Conservation (phyloP, 2,888 invertebrate species). For the Labia minor region DNA sequence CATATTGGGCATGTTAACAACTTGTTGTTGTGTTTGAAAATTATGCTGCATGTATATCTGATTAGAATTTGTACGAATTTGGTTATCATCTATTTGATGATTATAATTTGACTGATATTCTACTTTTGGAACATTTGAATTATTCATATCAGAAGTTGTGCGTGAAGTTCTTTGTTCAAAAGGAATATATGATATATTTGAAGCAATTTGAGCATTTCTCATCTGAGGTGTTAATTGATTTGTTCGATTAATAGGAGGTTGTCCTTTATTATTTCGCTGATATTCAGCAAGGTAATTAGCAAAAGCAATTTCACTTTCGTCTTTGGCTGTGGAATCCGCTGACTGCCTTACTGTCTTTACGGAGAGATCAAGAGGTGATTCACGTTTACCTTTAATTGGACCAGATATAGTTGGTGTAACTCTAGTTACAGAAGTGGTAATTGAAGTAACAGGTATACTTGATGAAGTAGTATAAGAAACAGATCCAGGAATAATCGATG, state of each 20-base stretch:
- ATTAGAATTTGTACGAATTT: background rate
- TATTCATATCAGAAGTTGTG: background rate
- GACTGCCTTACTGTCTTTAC: conserved; percentile 81
- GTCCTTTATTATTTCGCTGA: conserved; percentile 5
- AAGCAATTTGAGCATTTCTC: background rate
- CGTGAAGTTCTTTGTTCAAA: background rate
- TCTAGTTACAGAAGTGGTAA: conserved; percentile 18
- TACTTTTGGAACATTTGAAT: background rate
- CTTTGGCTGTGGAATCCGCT: conserved; percentile 74
- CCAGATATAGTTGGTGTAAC: conserved; percentile 14
- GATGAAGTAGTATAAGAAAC: conserved; percentile 15
- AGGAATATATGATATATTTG: background rate
- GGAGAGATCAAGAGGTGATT: conserved; percentile 76
- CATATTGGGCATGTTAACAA: background rate
- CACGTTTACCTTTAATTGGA: conserved; percentile 43
- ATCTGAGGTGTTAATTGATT: background rate
- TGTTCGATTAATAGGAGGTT: background rate
- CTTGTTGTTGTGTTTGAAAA: conserved; percentile 1
- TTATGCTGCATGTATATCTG: background rate
- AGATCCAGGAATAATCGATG: conserved; percentile 17
- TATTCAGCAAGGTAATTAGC: background rate
- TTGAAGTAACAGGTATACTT: conserved; percentile 13
- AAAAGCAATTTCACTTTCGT: conserved; percentile 42
- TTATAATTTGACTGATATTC: background rate
- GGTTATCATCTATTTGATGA: background rate